Conservation (phyloP, 2,797 vertebrate genomes). For the Sardinella longiceps region DNA sequence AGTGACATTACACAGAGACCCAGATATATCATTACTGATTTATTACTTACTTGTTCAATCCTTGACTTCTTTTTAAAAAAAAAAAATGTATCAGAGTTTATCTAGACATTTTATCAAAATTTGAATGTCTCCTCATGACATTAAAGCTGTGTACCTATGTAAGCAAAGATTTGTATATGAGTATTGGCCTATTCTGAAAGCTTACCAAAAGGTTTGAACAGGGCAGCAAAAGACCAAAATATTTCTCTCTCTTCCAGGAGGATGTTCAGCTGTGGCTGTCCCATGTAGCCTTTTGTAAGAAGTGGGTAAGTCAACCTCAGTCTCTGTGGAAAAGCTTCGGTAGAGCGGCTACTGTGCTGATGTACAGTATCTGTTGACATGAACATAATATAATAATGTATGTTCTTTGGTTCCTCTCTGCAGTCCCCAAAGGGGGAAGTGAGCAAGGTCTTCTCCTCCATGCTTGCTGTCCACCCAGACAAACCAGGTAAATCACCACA, state of each 20-base stretch:
- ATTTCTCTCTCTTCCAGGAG: conserved; percentile 70
- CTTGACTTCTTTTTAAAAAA: no score
- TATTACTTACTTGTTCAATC: background rate
- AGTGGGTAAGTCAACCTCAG: conserved; percentile 84
- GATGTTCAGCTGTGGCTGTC: conserved; percentile 96
- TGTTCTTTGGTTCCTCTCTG: background rate
- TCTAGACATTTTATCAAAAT: no score
- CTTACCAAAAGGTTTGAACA: background rate
- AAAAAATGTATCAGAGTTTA: background rate
- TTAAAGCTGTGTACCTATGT: no score
- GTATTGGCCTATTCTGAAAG: background rate
- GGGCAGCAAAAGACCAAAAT: background rate
- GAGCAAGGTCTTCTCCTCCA: conserved; percentile 89
- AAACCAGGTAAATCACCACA: conserved; percentile 89
- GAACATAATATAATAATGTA: background rate
- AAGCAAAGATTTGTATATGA: background rate
- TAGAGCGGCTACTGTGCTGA: background rate
- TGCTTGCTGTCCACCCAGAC: conserved; percentile 93
- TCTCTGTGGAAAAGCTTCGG: background rate
- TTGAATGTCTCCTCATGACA: no score
- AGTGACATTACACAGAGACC: background rate
- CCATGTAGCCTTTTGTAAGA: conserved; percentile 92
- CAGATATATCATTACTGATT: background rate
- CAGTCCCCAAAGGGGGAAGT: conserved; percentile 85
- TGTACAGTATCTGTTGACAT: background rate